These are phyloP conservation scores for Aleiodes sp. DNA, from an alignment of 1,140 invertebrate species.

Conservation along the genomic window DNA sequence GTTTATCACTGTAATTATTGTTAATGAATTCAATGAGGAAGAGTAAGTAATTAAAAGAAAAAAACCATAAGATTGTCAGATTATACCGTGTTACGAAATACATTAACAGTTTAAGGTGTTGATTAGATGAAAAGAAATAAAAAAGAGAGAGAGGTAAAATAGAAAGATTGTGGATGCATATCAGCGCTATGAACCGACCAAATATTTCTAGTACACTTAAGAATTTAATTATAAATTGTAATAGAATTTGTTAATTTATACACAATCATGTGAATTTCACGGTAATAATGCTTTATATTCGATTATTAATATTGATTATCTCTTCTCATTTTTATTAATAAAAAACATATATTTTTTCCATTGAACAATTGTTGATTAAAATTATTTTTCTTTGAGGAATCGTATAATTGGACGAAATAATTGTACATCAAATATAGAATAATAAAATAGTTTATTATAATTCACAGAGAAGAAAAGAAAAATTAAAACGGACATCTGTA, in stretches of 20 bases:
- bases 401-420: background rate
- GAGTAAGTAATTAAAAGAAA: background rate
- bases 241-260: conserved; percentile 14
- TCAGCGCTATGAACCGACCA: conserved; percentile 57
- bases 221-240: conserved; percentile 38
- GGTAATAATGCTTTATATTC: conserved; percentile 15
- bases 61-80: background rate
- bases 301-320: conserved; percentile 18
- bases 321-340: conserved; percentile 1
- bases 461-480: conserved; percentile 67
- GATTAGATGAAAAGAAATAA: background rate
- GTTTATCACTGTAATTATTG: conserved; percentile 15
- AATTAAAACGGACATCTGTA: conserved; percentile 20
- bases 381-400: conserved; percentile 18
- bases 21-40: background rate
- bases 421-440: conserved; percentile 44
- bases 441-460: conserved; percentile 68
- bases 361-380: conserved; percentile 13
- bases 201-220: conserved; percentile 62
- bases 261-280: conserved; percentile 4
- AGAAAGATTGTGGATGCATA: conserved; percentile 8
- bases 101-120: background rate
- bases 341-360: conserved; percentile 20
- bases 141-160: conserved; percentile 15
- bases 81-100: conserved; percentile 19